Evolutionary conservation across 2,797 vertebrate species (phyloP), one percentile per base, ranked within the genome.

Genomic region (Onychomys torridus): DNA sequence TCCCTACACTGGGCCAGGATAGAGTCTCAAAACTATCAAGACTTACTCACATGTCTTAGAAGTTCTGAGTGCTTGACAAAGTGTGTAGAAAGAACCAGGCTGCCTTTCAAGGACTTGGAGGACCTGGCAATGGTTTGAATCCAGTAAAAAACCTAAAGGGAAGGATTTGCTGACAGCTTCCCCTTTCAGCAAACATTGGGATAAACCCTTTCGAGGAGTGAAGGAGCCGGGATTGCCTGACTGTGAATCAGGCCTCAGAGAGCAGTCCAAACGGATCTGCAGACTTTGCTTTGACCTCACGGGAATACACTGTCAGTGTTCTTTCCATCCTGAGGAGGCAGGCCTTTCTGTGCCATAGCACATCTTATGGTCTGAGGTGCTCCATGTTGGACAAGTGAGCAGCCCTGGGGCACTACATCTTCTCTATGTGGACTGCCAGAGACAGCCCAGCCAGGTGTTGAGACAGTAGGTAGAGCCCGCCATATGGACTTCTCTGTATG

Each of bases 11-110:
- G 46, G 46, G 23, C 57, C 46, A 77, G 61, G 63, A 59, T 37
- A 78, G 95, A 94, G 14, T 67, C 34, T 79, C 89, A 77, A 90
- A 93, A 90, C 27, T 49, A 85, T 83, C 73, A 95, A 89, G 82
- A 43, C 46, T 59, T 27, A 76, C 2, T 27, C 23, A 57, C 5
- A 12, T 37, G 32, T 67, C 32, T 37, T 59, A 92, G 34, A 92
- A 91, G 69, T 91, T 94, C 85, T 46, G 13, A 49, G 37, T 7
- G 55, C 43, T n/a, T 11, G 52, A 65, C 6, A 65, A 93, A 83
- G 75, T 59, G 11, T 32, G 84, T 88, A 90, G 52, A 84, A 78
- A 79, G 71, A 78, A 19, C 63, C 81, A 43, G 79, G 49, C 10
- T 83, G 49, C 34, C 92, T 89, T 63, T 59, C 49, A 78, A 89